Conservation (phyloP, 2,797 vertebrate genomes). For the Sciurus carolinensis region DNA sequence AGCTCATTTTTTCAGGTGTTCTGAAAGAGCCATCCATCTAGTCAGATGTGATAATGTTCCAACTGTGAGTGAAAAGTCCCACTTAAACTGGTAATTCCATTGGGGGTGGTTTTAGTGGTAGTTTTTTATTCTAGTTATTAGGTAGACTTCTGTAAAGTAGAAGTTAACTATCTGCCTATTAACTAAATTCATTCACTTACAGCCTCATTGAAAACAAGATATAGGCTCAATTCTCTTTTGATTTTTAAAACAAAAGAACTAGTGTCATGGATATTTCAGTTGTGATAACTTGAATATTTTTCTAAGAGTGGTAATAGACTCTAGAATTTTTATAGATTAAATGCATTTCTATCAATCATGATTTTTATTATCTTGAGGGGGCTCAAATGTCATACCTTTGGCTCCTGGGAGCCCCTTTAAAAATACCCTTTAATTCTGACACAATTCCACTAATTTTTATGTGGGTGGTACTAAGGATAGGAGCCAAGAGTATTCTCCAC, state of each 20-base stretch:
- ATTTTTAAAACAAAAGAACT: background rate
- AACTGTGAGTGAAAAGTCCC: background rate
- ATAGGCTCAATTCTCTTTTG: background rate
- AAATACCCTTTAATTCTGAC: background rate
- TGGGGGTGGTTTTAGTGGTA: background rate
- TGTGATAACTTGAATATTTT: background rate
- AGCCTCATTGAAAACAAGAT: background rate
- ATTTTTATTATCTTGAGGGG: background rate
- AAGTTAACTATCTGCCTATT: background rate
- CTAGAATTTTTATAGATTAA: background rate
- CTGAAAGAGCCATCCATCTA: background rate
- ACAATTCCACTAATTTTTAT: rapidly evolving
- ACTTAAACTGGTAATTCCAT: background rate
- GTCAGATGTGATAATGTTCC: rapidly evolving
- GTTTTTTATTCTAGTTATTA: background rate
- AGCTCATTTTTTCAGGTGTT: background rate
- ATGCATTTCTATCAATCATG: background rate
- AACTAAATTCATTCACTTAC: background rate
- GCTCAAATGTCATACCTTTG: background rate
- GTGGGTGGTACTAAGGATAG: too few species aligned
- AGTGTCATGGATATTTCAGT: background rate
- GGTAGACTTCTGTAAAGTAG: background rate
- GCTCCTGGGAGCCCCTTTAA: background rate
- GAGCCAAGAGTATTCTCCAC: too few species aligned
- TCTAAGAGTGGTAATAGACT: background rate